These are phyloP conservation scores for Penaeus vannamei DNA, from an alignment of 1,140 invertebrate genomes.

Conservation along the genomic window DNA sequence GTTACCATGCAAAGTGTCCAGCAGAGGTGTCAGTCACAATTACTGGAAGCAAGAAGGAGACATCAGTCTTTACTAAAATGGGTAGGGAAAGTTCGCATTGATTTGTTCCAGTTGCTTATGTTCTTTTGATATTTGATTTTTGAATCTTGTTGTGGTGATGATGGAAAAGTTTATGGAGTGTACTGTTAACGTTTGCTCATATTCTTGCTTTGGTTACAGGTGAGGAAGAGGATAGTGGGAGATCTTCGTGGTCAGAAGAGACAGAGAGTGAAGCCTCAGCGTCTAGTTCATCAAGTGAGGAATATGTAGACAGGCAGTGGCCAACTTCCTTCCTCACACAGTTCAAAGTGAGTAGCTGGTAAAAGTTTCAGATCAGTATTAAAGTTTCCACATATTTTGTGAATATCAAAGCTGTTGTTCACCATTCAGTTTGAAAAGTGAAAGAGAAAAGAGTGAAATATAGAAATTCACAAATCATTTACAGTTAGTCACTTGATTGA, in stretches of 20 bases:
- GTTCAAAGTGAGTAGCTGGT: conserved; percentile 76
- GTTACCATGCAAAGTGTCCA: conserved; percentile 34
- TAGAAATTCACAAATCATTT: no score
- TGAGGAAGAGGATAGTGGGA: conserved; percentile 78
- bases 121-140: background rate
- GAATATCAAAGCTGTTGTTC: background rate
- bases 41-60: conserved; percentile 49
- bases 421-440: background rate
- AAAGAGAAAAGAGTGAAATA: no score
- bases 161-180: background rate
- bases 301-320: conserved; percentile 79
- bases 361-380: background rate
- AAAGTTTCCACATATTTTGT: background rate
- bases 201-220: conserved; percentile 7
- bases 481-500: no score
- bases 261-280: conserved; percentile 81
- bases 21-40: conserved; percentile 55
- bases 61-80: conserved; percentile 55
- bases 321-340: conserved; percentile 88
- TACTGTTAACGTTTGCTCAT: background rate
- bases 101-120: no score
- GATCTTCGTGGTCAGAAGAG: conserved; percentile 80
- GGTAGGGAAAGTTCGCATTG: conserved; percentile 23
- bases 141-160: background rate
- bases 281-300: conserved; percentile 72